phyloP scores from a whole-genome alignment of 2,888 invertebrate species.

The Metallyticus violacea region DNA sequence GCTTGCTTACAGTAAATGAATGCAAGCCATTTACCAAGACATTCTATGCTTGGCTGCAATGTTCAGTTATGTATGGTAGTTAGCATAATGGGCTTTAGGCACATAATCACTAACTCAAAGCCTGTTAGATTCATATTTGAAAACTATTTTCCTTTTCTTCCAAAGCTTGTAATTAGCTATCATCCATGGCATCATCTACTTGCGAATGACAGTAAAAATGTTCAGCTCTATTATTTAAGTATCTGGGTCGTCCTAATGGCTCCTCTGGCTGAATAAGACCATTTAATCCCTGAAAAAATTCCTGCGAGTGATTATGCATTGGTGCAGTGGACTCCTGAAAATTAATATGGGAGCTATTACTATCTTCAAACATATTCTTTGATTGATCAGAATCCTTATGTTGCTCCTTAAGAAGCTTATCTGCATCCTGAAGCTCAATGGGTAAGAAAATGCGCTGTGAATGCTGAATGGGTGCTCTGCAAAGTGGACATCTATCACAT shows the following conservation, averaged over 20 bases:
- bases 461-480: constrained; percentile 67
- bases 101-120: neutral
- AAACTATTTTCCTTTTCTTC: too few relatives aligned
- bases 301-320: neutral
- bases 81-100: neutral
- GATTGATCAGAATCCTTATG: neutral
- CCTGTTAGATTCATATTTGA: neutral
- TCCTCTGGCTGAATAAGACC: neutral
- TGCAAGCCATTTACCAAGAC: neutral
- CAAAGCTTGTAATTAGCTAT: neutral
- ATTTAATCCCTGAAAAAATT: neutral
- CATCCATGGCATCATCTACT: neutral
- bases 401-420: neutral
- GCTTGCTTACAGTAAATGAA: too few relatives aligned
- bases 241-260: neutral
- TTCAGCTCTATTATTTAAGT: neutral
- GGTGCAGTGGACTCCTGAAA: neutral
- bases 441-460: constrained; percentile 70
- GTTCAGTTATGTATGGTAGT: neutral
- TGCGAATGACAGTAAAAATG: neutral
- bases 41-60: too few relatives aligned
- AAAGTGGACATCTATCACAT: constrained; percentile 73
- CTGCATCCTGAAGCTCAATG: constrained; percentile 23
- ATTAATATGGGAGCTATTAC: neutral
- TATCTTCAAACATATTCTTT: neutral